Base-by-base conservation (phyloP, 2,113 vertebrate species). In the Paradoxurus hermaphroditus region DNA sequence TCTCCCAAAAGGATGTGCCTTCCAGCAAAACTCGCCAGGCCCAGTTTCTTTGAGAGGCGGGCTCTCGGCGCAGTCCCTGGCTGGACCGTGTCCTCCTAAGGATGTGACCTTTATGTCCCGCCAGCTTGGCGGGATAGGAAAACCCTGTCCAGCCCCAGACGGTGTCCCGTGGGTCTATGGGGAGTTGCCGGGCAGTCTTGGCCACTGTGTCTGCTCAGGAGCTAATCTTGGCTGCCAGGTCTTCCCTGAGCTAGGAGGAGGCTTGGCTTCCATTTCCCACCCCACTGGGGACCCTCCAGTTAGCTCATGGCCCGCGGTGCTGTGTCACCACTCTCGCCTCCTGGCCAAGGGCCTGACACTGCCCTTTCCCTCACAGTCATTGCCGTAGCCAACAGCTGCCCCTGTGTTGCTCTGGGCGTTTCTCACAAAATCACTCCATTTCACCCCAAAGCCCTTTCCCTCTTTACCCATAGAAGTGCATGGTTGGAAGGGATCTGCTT, bases 401-500 rank as follows among this genome's bases (percentile, higher is more conserved):
- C 53, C 73, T n/a, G 18, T 0, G 14, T 15, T 59, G 11, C 44
- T 53, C 2, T 44, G 72, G 65, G n/a, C 67, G 12, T 90, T 39
- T 23, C 14, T 95, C 41, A 18, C 46, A 51, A 59, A 75, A 62
- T 51, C 18, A 25, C 41, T n/a, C 49, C 15, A 1, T 78, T 46
- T 39, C 25, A 3, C n/a, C n/a, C 62, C n/a, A 5, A 29, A 44
- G 19, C 19, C 46, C 46, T 2, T 41, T 36, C n/a, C 79, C 15
- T 53, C 21, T 0, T 19, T 51, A 31, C 49, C 21, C 79, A 41
- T 16, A 56, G 41, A 82, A 59, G 41, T 3, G 4, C n/a, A 12
- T 7, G 0, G 11, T 15, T 25, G 5, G 0, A 0, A 0, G 4
- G 41, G 11, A 14, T 53, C 41, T 1, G 4, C 78, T 51, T 10